A percentile compares a stretch with the other conserved stretches of the same genome.
phyloP scores from a whole-genome alignment of 2,113 vertebrate genomes.

The Mellivora capensis region DNA sequence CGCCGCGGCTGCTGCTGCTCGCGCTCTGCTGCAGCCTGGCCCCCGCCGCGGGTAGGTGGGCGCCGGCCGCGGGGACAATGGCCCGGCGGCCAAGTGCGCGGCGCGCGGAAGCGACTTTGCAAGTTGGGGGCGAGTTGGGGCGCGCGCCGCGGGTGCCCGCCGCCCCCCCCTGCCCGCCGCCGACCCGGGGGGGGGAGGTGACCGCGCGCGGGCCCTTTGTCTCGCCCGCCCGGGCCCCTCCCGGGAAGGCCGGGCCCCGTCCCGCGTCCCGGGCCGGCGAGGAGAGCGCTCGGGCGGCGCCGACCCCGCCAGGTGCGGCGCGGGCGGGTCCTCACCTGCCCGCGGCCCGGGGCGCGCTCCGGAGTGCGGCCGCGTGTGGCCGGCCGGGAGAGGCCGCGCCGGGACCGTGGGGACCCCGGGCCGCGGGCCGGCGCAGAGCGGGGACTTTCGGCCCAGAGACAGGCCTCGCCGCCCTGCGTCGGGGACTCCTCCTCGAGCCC shows the following conservation, averaged over 20 bases:
- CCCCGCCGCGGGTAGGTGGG: constrained; percentile 70
- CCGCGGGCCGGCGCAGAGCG: background rate
- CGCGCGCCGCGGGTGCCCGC: constrained; percentile 27
- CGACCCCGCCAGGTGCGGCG: constrained; percentile 60
- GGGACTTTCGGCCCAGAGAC: background rate
- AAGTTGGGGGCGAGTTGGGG: constrained; percentile 61
- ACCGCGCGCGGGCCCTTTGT: constrained; percentile 63
- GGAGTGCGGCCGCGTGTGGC: background rate
- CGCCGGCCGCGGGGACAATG: constrained; percentile 30
- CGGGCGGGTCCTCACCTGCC: constrained; percentile 74
- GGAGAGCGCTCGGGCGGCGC: background rate
- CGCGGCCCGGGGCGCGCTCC: constrained; percentile 42
- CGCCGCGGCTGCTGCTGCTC: constrained; percentile 57
- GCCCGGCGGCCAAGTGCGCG: constrained; percentile 40
- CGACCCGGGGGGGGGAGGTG: background rate
- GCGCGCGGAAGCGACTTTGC: background rate
- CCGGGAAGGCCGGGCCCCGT: background rate
- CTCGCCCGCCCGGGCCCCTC: constrained; percentile 27
- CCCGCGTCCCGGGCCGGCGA: background rate
- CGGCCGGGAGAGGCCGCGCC: background rate
- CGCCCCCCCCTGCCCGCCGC: background rate
- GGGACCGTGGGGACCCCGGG: background rate
- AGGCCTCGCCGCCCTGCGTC: constrained; percentile 33
- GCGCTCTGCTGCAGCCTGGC: constrained; percentile 60
- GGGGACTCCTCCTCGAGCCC: background rate